Evolutionary conservation across 2,888 invertebrate genomes (phyloP).

Genomic region (Pollenia labialis): DNA sequence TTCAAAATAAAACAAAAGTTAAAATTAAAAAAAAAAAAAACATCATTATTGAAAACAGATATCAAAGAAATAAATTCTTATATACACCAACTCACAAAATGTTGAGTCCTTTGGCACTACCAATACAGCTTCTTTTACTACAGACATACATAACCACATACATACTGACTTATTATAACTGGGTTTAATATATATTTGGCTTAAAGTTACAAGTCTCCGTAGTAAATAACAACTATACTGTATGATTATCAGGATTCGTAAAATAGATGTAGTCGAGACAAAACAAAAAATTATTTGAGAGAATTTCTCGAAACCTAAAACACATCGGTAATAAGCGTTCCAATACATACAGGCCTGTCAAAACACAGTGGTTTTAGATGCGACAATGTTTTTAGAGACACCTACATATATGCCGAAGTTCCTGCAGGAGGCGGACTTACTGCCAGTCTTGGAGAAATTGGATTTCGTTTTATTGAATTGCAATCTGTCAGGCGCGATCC

Average conservation of each 20-base stretch:
- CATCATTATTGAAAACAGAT: constrained; percentile 68
- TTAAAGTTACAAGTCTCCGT: background rate
- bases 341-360: background rate
- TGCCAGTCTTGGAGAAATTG: too few species aligned
- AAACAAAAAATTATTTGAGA: constrained; percentile 18
- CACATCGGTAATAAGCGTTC: background rate
- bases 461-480: too few species aligned
- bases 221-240: constrained; percentile 42
- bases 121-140: constrained; percentile 15
- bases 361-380: background rate
- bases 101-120: constrained; percentile 61
- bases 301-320: background rate
- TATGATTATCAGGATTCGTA: constrained; percentile 25
- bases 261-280: constrained; percentile 3
- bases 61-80: constrained; percentile 48
- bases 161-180: background rate
- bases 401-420: too few species aligned
- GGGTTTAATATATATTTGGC: background rate
- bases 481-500: too few species aligned
- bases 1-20: constrained; percentile 43
- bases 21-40: constrained; percentile 14
- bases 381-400: too few species aligned
- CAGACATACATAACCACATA: background rate
- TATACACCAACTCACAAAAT: constrained; percentile 10
- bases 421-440: too few species aligned